Base-by-base conservation (phyloP, 2,888 invertebrate genomes). In the Gasteruption jaculator region DNA sequence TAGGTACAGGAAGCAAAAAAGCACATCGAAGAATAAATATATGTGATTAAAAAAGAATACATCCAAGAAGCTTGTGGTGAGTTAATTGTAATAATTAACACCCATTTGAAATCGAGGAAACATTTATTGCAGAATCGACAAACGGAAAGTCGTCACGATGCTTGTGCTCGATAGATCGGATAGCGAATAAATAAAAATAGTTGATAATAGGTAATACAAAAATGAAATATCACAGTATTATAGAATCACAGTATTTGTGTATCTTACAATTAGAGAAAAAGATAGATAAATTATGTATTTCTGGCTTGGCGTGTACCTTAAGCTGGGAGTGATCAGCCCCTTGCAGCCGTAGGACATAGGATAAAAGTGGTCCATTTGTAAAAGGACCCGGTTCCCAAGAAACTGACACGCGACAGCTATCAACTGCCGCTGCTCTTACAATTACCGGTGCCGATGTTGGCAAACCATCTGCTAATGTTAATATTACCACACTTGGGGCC, bases 361-460 rank as follows among this genome's bases (percentile, higher is more conserved):
- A 88, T 46, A 89, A 80, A 56, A 94, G 78, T 26, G 90, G 91
- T 50, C 91, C 93, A 71, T 91, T 91, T 37, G 86, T 85, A 65
- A 87, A 91, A 38, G 81, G 80, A 11, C 93, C 92, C 11, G 89
- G 85, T 67, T 83, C 83, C 93, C 93, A 94, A 57, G 86, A 86
- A 45, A 94, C 81, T 49, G 89, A 88, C 47, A 93, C 83, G 54
- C 91, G 81, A 54, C 83, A 82, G 36, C 86, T 80, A 71, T 92
- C 91, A 40, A 91, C 80, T 3, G 91, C 81, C 41, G 86, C 81
- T 14, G 86, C 83, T 52, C 84, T 78, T 52, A 88, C 79, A 49
- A 88, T 81, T 46, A 78, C 74, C 5, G 91, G 88, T 16, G 85
- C 78, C 0, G 87, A 92, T 52, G 82, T 76, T 10, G 91, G 90